phyloP scores from a whole-genome alignment of 2,888 invertebrate species.

The Schizaphis graminum region DNA sequence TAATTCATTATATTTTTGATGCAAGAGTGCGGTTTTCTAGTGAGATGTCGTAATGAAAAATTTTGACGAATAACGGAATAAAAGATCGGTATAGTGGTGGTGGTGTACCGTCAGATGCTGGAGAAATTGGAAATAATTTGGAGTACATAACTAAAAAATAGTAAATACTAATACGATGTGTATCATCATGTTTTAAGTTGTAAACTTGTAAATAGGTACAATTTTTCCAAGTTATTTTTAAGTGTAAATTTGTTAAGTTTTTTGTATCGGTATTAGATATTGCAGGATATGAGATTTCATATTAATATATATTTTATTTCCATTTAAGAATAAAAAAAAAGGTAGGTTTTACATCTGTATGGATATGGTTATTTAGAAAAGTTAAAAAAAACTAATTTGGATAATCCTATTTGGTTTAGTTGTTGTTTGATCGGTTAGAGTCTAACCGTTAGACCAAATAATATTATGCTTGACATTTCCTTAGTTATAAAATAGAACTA shows the following conservation, averaged over 20 bases:
- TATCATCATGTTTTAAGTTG: background rate
- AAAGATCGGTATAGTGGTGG: background rate
- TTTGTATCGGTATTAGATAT: background rate
- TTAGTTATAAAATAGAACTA: background rate
- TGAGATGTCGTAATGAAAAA: slow-evolving; percentile 2
- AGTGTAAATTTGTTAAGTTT: background rate
- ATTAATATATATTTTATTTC: background rate
- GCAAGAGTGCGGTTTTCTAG: background rate
- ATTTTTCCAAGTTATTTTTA: background rate
- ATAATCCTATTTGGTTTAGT: background rate
- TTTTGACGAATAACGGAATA: background rate
- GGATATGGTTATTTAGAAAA: background rate
- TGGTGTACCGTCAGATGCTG: no score
- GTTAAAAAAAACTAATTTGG: background rate
- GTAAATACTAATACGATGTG: background rate
- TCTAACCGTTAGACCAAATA: no score
- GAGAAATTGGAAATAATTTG: background rate
- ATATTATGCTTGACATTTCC: background rate
- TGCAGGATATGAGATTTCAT: background rate
- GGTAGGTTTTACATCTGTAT: background rate
- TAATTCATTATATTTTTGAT: background rate
- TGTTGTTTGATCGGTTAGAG: no score
- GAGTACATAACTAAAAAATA: background rate
- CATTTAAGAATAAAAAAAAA: background rate
- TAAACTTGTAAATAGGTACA: background rate